Evolutionary conservation across 1,140 invertebrate genomes (phyloP).

Genomic region (Diuraphis noxia): DNA sequence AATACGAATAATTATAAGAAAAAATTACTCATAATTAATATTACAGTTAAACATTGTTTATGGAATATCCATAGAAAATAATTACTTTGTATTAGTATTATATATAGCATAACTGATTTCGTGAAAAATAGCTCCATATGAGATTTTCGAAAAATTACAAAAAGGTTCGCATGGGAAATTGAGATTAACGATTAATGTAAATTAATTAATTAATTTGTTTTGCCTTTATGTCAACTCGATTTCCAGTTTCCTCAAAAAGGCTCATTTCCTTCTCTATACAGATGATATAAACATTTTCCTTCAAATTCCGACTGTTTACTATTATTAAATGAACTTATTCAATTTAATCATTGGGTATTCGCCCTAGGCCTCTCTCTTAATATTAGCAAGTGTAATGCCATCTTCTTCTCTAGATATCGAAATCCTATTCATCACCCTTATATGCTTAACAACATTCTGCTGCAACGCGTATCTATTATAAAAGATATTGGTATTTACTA

Average conservation of each 20-base stretch:
- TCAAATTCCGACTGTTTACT: background rate
- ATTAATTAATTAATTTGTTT: no score
- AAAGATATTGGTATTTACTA: background rate
- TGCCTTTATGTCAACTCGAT: background rate
- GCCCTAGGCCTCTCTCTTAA: background rate
- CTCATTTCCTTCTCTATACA: background rate
- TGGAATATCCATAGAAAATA: background rate
- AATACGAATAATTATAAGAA: background rate
- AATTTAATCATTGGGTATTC: background rate
- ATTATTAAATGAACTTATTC: background rate
- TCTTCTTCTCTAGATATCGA: background rate
- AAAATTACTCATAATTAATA: background rate
- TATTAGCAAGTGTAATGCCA: background rate
- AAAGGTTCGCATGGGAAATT: no score
- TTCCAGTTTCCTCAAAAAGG: background rate
- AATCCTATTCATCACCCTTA: background rate
- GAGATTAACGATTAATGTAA: no score
- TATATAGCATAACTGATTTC: no score
- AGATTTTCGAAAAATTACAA: no score
- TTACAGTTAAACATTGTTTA: background rate
- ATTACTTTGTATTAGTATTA: background rate
- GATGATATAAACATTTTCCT: conserved; percentile 1
- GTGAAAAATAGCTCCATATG: no score
- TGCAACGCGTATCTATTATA: no score
- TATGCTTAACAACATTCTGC: background rate